Conservation (phyloP, 2,113 vertebrate species). For the Charadrius vociferus region DNA sequence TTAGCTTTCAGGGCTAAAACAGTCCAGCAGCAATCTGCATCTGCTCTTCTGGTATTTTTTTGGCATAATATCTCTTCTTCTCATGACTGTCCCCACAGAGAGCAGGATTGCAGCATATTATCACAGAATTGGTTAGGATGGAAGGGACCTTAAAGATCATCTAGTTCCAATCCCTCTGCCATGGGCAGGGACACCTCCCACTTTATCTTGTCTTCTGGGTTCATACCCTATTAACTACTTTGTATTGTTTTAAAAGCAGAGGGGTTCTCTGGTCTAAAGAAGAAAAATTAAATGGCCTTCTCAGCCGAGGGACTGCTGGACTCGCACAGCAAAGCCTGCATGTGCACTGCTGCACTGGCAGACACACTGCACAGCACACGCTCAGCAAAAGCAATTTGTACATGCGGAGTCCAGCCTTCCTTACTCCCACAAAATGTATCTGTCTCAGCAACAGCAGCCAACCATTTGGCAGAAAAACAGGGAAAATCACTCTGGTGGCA, state of each 20-base stretch:
- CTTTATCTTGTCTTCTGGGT: not conserved
- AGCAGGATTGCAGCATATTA: not conserved
- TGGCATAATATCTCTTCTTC: not conserved
- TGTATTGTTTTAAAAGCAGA: not conserved
- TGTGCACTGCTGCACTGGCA: fast-evolving
- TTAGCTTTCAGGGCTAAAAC: not conserved
- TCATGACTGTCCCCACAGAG: not conserved
- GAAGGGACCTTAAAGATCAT: too few species aligned
- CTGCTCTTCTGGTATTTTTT: not conserved
- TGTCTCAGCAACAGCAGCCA: not conserved
- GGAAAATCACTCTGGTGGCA: not conserved
- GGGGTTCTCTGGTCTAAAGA: not conserved
- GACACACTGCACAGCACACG: not conserved
- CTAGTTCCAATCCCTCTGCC: too few species aligned
- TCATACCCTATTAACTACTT: not conserved
- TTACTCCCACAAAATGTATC: not conserved
- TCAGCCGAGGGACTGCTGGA: not conserved
- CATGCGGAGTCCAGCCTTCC: not conserved
- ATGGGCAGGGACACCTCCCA: too few species aligned
- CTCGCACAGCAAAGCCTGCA: not conserved
- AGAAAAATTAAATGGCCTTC: not conserved
- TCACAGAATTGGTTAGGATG: too few species aligned
- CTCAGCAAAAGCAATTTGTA: not conserved
- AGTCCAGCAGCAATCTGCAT: not conserved
- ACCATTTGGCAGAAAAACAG: not conserved